Conservation (phyloP, 2,797 vertebrate genomes). For the Mormyrus hasselquistii region DNA sequence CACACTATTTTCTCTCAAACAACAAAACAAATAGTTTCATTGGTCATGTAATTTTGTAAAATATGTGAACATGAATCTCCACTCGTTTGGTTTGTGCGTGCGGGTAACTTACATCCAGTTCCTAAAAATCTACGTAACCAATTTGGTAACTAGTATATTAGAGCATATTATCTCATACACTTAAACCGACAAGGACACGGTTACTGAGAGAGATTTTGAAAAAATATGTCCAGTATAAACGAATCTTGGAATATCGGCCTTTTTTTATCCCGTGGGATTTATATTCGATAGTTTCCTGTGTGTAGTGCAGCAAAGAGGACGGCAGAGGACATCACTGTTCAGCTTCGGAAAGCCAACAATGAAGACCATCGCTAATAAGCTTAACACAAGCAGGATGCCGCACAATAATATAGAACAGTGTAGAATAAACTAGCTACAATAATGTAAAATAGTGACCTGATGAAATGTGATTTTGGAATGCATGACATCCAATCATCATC, state of each 20-base stretch:
- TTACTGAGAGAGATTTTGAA: background rate
- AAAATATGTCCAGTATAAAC: background rate
- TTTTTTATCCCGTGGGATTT: background rate
- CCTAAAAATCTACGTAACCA: background rate
- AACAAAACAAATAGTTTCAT: background rate
- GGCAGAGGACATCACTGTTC: background rate
- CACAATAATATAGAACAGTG: conserved; percentile 62
- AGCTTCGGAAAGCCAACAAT: background rate
- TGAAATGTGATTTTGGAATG: conserved; percentile 64
- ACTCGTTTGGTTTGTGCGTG: background rate
- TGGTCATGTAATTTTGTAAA: background rate
- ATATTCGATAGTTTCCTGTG: background rate
- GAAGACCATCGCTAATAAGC: conserved; percentile 45
- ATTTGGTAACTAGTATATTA: background rate
- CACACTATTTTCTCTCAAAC: background rate
- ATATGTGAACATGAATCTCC: background rate
- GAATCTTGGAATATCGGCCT: background rate
- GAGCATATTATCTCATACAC: background rate
- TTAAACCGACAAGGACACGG: background rate
- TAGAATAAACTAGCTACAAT: background rate
- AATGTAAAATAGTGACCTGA: conserved; percentile 51
- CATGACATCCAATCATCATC: conserved; percentile 48
- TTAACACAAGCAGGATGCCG: conserved; percentile 56
- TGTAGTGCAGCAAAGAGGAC: background rate
- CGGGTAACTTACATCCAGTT: background rate